Conservation (phyloP, 1,140 invertebrate species). For the honey bee (Apis mellifera) region Amel_HAv3.1 CM009931.2:7385001-7385500, state of each 20-base stretch:
- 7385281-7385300: too few species aligned
- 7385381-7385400: constrained; percentile 19
- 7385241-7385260: too few species aligned
- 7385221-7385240: too few species aligned
- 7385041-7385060: not conserved
- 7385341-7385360: not conserved
- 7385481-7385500: constrained; percentile 61
- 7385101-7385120: constrained; percentile 3
- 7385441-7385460: constrained; percentile 5
- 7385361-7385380: constrained; percentile 31
- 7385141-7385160: not conserved
- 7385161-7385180: not conserved
- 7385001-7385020: not conserved
- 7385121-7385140: not conserved
- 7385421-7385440: not conserved
- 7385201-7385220: too few species aligned
- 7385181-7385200: too few species aligned
- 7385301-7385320: too few species aligned
- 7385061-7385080: too few species aligned
- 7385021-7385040: constrained; percentile 23
- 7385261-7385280: too few species aligned
- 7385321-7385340: too few species aligned
- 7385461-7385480: not conserved
- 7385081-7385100: constrained; percentile 6
- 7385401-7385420: constrained; percentile 39